Evolutionary conservation across 2,888 invertebrate species (phyloP), one percentile per base, ranked within the genome.

Genomic region (Crematogaster levior): DNA sequence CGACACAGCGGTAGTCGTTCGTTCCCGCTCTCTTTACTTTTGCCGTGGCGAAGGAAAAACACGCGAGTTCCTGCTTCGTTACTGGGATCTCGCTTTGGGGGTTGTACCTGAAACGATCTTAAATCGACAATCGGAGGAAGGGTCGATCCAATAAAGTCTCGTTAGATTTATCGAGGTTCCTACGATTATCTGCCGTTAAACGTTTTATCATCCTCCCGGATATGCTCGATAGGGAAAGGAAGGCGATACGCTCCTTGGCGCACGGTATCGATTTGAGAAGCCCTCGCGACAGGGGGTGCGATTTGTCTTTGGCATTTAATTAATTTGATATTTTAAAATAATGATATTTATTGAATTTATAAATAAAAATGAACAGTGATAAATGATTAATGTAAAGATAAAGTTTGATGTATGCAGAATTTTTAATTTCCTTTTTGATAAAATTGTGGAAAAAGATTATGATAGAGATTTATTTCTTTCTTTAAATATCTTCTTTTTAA

Each of bases 81-180:
- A 85, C 86, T 75, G 83, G 80, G 53, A 86, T 86, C 86, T 84
- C 83, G 82, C 63, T 79, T 46, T 21, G 63, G 37, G 63, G 80
- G 34, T 77, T 83, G 58, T 43, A 58, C 1, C 43, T 34, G 56
- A 58, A 65, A 82, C 61, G 81, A 81, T 68, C 56, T 72, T 75
- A 81, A 66, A 73, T 73, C 63, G 43, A 18, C 56, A 70, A 82
- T 63, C 56, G 70, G 43, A 70, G 70, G 53, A 75, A 61, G 68
- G 51, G 58, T 53, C 66, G 40, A 66, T 4, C 58, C 53, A 24
- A 43, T 24, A 43, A 81, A 53, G 74, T 46, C 68, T 58, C 75
- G 66, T 74, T 75, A 82, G 74, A 84, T 84, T 84, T 84, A 84
- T 82, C 53, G 74, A 46, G 68, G 40, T 53, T 63, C 40, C 56